Evolutionary conservation across 1,140 invertebrate genomes (phyloP).

Genomic region (Diachasmimorpha longicaudata): DNA sequence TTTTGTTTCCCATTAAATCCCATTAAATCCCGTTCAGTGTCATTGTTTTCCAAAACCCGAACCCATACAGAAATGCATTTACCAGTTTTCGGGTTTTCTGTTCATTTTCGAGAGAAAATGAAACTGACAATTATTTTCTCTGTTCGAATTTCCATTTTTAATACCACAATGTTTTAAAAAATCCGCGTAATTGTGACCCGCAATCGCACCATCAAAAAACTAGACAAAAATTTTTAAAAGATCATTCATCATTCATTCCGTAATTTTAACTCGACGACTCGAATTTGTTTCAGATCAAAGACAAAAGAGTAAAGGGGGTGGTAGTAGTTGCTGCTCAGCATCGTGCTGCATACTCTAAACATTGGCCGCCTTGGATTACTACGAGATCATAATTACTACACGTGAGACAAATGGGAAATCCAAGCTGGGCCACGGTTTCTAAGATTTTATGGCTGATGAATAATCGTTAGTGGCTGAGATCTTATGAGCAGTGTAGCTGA

Average conservation of each 20-base stretch:
- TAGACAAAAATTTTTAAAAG: background rate
- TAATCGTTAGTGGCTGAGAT: conserved; percentile 54
- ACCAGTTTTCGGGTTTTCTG: too few relatives aligned
- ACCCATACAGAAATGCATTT: too few relatives aligned
- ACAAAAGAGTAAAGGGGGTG: conserved; percentile 92
- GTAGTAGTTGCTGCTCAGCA: conserved; percentile 89
- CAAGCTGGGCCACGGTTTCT: conserved; percentile 55
- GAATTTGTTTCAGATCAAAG: conserved; percentile 82
- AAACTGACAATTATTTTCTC: too few relatives aligned
- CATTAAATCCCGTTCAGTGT: too few relatives aligned
- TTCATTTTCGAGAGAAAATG: too few relatives aligned
- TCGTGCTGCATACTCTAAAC: conserved; percentile 91
- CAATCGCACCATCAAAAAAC: too few relatives aligned
- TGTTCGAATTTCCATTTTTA: too few relatives aligned
- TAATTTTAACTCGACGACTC: too few relatives aligned
- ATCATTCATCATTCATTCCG: background rate
- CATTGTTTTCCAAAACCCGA: too few relatives aligned
- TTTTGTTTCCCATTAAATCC: too few relatives aligned
- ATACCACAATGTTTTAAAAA: too few relatives aligned
- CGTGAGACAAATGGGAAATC: conserved; percentile 37
- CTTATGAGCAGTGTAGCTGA: conserved; percentile 51
- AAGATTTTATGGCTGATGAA: conserved; percentile 58
- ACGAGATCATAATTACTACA: conserved; percentile 35
- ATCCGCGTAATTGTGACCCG: too few relatives aligned
- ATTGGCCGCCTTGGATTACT: conserved; percentile 48